These are phyloP conservation scores for Trachymyrmex cornetzi DNA, from an alignment of 1,140 invertebrate species.

Conservation along the genomic window DNA sequence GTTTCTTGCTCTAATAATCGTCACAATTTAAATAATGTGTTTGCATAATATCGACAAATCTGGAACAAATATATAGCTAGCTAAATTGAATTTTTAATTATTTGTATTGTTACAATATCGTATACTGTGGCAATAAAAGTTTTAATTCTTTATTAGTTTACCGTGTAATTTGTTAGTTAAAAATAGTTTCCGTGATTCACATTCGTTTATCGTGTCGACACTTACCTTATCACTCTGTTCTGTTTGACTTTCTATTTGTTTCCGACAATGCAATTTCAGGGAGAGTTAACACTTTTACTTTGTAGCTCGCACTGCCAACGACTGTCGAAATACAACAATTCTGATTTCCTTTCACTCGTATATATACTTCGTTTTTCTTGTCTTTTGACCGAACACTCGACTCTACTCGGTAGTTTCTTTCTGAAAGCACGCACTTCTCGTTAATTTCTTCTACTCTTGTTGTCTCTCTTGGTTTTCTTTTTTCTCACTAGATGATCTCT, in stretches of 20 bases:
- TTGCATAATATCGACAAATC: background rate
- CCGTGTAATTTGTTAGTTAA: background rate
- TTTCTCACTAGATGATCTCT: background rate
- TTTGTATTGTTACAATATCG: background rate
- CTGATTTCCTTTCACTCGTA: constrained; percentile 39
- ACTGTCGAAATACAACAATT: constrained; percentile 24
- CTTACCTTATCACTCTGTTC: constrained; percentile 31
- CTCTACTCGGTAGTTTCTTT: background rate
- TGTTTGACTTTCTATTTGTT: background rate
- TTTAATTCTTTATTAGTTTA: background rate
- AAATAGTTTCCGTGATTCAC: background rate
- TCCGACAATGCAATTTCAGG: background rate
- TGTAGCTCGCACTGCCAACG: background rate
- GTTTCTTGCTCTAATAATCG: constrained; percentile 27
- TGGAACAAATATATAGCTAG: background rate
- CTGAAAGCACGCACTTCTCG: background rate
- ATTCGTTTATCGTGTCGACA: background rate
- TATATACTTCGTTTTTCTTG: background rate
- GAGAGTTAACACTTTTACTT: background rate
- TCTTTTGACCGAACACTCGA: background rate
- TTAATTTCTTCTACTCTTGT: background rate
- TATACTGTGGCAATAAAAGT: too few species aligned
- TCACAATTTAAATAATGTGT: background rate
- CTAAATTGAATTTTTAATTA: background rate
- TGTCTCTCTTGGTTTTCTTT: background rate